Conservation (phyloP, 2,888 invertebrate genomes). For the Himalopsyche kuldschensis region DNA sequence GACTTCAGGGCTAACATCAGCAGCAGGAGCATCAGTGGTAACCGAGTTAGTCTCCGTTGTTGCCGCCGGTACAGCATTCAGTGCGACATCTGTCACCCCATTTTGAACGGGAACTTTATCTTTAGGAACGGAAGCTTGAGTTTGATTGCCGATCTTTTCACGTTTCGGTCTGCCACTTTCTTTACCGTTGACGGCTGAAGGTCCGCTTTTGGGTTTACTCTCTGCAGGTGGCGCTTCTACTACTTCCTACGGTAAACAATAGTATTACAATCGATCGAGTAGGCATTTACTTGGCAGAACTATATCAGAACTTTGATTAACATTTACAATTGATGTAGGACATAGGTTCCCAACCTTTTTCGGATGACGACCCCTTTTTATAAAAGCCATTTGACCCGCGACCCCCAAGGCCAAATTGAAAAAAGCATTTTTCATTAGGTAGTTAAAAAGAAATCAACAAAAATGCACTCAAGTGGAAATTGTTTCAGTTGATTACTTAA, state of each 20-base stretch:
- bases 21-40: background rate
- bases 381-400: no score
- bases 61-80: slow-evolving; percentile 41
- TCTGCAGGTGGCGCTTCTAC: background rate
- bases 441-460: no score
- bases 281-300: no score
- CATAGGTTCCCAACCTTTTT: no score
- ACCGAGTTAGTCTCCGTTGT: background rate
- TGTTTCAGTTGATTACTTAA: no score
- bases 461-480: no score
- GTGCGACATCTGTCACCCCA: slow-evolving; percentile 43
- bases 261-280: background rate
- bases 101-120: slow-evolving; percentile 39
- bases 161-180: background rate
- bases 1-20: slow-evolving; percentile 17
- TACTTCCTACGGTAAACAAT: background rate
- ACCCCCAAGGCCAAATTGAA: no score
- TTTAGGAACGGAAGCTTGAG: background rate
- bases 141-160: slow-evolving; percentile 46
- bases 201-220: background rate
- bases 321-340: no score
- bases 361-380: no score
- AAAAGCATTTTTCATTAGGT: no score
- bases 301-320: no score
- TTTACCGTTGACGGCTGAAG: background rate